phyloP scores from a whole-genome alignment of 2,797 vertebrate genomes.

The Harpagifer antarcticus region DNA sequence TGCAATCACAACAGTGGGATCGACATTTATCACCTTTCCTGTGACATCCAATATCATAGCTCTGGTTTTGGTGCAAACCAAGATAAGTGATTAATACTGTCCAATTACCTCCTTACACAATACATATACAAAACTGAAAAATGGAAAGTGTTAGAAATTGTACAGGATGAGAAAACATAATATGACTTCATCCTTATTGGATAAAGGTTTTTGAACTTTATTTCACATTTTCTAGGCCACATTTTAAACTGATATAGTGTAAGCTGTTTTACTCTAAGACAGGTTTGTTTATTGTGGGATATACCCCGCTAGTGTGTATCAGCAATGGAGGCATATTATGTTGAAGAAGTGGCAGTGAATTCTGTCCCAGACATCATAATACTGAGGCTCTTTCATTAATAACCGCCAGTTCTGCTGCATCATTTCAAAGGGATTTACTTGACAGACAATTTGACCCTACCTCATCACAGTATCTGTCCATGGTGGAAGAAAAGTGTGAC shows the following conservation, averaged over 20 bases:
- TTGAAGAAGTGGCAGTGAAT: conserved; percentile 33
- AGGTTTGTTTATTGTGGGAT: conserved; percentile 8
- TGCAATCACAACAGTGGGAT: too few relatives aligned
- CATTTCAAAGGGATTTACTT: conserved; percentile 49
- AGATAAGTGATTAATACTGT: too few relatives aligned
- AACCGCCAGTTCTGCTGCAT: conserved; percentile 15
- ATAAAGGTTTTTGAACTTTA: neutral
- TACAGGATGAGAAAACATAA: too few relatives aligned
- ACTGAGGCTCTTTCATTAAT: conserved; percentile 42
- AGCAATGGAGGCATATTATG: conserved; percentile 14
- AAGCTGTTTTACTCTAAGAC: conserved; percentile 3
- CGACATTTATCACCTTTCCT: too few relatives aligned
- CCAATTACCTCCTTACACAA: too few relatives aligned
- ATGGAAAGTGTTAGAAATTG: too few relatives aligned
- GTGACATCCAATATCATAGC: too few relatives aligned
- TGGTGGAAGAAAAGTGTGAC: conserved; percentile 27
- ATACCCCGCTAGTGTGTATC: neutral
- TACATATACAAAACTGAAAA: too few relatives aligned
- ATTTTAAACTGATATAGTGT: neutral
- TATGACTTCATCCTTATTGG: too few relatives aligned
- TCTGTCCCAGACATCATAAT: conserved; percentile 43
- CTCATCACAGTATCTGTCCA: conserved; percentile 39
- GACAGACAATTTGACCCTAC: conserved; percentile 40
- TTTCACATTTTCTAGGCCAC: neutral
- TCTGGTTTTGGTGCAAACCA: too few relatives aligned